These are phyloP conservation scores for Penaeus chinensis DNA, from an alignment of 1,140 invertebrate genomes.

Conservation along the genomic window DNA sequence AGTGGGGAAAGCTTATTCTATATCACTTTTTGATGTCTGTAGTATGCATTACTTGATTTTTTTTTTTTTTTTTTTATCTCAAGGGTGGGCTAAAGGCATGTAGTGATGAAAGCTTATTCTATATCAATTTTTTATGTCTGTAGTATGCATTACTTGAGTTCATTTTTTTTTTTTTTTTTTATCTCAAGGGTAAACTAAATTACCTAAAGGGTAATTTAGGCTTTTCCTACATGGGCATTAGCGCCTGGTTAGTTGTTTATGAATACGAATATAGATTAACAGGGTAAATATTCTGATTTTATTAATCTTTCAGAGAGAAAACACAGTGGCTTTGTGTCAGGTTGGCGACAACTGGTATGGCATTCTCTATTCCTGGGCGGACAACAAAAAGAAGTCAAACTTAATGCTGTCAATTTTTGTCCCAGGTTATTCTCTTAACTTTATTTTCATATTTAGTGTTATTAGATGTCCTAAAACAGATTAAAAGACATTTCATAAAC, in stretches of 20 bases:
- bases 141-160: background rate
- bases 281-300: too few relatives aligned
- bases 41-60: background rate
- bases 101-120: conserved; percentile 23
- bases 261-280: too few relatives aligned
- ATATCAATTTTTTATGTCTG: background rate
- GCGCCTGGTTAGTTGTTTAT: too few relatives aligned
- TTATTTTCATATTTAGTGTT: background rate
- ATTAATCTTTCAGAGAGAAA: conserved; percentile 75
- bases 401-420: conserved; percentile 90
- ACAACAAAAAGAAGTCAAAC: conserved; percentile 95
- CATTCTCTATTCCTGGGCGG: conserved; percentile 92
- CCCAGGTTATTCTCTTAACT: conserved; percentile 72
- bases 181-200: conserved; percentile 91
- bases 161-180: too few relatives aligned
- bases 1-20: background rate
- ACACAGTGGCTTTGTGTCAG: conserved; percentile 82
- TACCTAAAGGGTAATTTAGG: too few relatives aligned
- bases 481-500: too few relatives aligned
- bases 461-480: background rate
- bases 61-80: too few relatives aligned
- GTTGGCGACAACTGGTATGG: conserved; percentile 92
- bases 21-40: background rate
- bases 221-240: background rate
- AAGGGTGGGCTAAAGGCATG: conserved; percentile 90